phyloP scores from a whole-genome alignment of 92 coral and sea anemone genomes.

The Palythoa grandiflora region DNA sequence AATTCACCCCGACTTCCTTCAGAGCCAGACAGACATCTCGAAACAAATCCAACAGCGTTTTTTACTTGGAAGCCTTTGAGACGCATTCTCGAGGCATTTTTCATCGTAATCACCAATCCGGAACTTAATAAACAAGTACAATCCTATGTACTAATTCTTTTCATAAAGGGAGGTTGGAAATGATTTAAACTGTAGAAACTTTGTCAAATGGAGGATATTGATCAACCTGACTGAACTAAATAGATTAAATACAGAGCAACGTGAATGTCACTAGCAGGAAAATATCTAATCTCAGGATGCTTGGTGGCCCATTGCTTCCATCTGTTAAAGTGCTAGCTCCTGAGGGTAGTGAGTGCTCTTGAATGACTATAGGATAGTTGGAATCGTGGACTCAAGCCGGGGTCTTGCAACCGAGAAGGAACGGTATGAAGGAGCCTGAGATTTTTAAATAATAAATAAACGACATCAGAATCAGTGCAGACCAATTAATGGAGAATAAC shows the following conservation, averaged over 20 bases:
- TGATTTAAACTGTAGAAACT: conserved; percentile 14
- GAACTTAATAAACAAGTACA: too few relatives aligned
- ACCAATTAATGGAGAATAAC: not conserved
- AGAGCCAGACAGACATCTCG: too few relatives aligned
- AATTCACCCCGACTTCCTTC: too few relatives aligned
- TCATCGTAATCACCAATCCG: too few relatives aligned
- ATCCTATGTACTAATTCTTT: conserved; percentile 38
- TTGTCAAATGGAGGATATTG: conserved; percentile 17
- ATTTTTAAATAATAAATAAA: conserved; percentile 12
- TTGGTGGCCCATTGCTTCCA: conserved; percentile 50
- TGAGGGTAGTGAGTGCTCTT: conserved; percentile 35
- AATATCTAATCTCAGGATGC: not conserved
- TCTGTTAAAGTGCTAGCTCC: not conserved
- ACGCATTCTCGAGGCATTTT: not conserved
- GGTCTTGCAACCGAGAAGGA: conserved; percentile 11
- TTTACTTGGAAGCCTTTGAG: not conserved
- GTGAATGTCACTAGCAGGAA: not conserved
- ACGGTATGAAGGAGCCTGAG: not conserved
- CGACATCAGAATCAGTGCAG: conserved; percentile 5
- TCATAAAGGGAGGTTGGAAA: conserved; percentile 20
- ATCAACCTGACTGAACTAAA: conserved; percentile 49
- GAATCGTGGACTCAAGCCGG: conserved; percentile 14
- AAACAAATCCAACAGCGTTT: too few relatives aligned
- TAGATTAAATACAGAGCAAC: conserved; percentile 34
- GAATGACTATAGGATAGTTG: conserved; percentile 21